Evolutionary conservation across 2,888 invertebrate species (phyloP).

Genomic region (Aleiodes testaceus): DNA sequence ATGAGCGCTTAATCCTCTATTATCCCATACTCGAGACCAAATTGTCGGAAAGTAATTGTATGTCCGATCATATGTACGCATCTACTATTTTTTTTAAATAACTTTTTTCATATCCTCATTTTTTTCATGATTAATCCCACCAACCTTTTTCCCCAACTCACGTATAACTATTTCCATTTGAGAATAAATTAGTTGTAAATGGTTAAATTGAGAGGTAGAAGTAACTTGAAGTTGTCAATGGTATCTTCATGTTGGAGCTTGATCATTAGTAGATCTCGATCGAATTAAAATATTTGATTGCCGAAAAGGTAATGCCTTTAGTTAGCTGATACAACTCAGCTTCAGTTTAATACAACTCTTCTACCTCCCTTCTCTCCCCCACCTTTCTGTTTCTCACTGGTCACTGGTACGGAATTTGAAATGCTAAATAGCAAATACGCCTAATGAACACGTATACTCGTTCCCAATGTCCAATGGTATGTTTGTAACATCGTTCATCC

Average conservation of each 20-base stretch:
- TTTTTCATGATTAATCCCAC: background rate
- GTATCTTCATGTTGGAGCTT: constrained; percentile 35
- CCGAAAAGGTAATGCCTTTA: constrained; percentile 54
- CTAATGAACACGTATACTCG: constrained; percentile 73
- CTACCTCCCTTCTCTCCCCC: constrained; percentile 38
- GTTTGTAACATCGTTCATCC: constrained; percentile 64
- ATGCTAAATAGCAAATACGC: constrained; percentile 73
- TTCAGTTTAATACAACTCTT: constrained; percentile 28
- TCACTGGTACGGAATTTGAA: constrained; percentile 67
- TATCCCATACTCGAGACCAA: constrained; percentile 12
- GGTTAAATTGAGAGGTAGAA: constrained; percentile 58
- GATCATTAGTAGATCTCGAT: constrained; percentile 67
- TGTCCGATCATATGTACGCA: constrained; percentile 20
- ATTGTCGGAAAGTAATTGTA: constrained; percentile 32
- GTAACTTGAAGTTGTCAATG: background rate
- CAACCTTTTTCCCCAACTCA: background rate
- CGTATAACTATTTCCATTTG: background rate
- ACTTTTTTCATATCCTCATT: background rate
- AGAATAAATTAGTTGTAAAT: no score
- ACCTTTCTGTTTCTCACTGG: constrained; percentile 48
- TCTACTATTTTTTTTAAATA: background rate
- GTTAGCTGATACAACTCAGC: constrained; percentile 9
- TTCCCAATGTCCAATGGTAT: constrained; percentile 63
- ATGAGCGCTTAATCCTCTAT: constrained; percentile 27
- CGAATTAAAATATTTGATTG: constrained; percentile 73